phyloP scores from a whole-genome alignment of 2,888 invertebrate genomes.

The Minunthozetes semirufus region DNA sequence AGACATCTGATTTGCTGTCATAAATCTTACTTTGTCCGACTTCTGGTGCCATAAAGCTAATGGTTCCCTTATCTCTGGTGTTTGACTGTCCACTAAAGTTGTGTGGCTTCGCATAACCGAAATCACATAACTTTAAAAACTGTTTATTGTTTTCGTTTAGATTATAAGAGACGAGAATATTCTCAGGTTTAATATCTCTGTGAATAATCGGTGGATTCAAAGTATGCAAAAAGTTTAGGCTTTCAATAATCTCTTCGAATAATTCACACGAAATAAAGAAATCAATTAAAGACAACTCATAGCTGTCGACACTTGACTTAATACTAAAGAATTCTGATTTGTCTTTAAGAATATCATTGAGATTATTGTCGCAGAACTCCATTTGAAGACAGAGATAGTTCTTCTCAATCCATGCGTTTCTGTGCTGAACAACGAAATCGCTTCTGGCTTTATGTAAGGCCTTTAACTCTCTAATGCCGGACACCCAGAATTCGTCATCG shows the following conservation, averaged over 20 bases:
- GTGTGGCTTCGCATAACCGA: neutral
- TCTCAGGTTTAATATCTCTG: neutral
- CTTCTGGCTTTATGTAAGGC: neutral
- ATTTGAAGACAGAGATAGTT: neutral
- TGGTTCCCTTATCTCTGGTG: slow-evolving; percentile 1
- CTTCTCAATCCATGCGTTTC: neutral
- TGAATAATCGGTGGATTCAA: neutral
- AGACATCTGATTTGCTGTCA: no score
- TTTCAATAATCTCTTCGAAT: neutral
- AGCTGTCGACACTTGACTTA: neutral
- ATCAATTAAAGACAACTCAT: neutral
- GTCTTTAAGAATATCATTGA: neutral
- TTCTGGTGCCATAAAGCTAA: neutral
- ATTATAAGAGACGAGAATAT: neutral
- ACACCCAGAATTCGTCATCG: neutral
- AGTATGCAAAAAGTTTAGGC: neutral
- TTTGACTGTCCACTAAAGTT: neutral
- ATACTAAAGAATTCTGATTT: neutral
- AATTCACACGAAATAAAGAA: neutral
- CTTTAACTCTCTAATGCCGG: neutral
- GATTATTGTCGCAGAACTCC: neutral
- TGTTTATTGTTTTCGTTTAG: neutral
- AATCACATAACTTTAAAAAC: slow-evolving; percentile 4
- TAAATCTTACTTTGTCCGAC: neutral
- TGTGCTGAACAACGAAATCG: neutral